Evolutionary conservation across 2,113 vertebrate species (phyloP).

Genomic region (Syngnathoides biaculeatus): DNA sequence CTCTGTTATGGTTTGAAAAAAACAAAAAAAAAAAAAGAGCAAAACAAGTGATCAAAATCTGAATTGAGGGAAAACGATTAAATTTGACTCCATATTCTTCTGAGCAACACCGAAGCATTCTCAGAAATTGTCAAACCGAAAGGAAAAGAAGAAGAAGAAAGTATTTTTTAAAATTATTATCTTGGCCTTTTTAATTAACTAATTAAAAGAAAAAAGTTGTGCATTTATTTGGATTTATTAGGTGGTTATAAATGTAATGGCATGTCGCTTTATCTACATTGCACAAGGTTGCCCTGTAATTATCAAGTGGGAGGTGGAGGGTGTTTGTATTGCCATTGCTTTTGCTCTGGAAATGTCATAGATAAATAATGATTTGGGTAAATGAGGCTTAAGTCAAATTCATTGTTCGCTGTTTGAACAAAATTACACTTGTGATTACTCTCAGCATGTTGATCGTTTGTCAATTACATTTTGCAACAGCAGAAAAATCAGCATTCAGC

Average conservation of each 20-base stretch:
- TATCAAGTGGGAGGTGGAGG: constrained; percentile 15
- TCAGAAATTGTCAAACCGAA: background rate
- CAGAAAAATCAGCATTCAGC: background rate
- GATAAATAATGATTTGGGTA: background rate
- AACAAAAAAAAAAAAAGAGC: constrained; percentile 13
- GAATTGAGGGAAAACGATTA: background rate
- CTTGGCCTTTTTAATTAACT: background rate
- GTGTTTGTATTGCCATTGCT: background rate
- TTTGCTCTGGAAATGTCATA: background rate
- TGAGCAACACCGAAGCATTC: background rate
- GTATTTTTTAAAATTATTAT: background rate
- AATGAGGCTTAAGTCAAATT: background rate
- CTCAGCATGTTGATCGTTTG: background rate
- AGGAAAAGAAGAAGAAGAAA: too few species aligned
- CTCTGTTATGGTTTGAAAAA: constrained; percentile 15
- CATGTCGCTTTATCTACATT: constrained; percentile 8
- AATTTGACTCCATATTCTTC: background rate
- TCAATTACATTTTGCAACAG: background rate
- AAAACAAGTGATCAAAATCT: constrained; percentile 21
- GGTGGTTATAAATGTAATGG: background rate
- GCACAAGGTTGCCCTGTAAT: constrained; percentile 17
- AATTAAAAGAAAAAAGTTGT: background rate
- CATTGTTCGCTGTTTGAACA: background rate
- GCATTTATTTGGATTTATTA: constrained; percentile 23
- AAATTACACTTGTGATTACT: background rate